Evolutionary conservation across 2,888 invertebrate species (phyloP).

Genomic region (Clostera curtula): DNA sequence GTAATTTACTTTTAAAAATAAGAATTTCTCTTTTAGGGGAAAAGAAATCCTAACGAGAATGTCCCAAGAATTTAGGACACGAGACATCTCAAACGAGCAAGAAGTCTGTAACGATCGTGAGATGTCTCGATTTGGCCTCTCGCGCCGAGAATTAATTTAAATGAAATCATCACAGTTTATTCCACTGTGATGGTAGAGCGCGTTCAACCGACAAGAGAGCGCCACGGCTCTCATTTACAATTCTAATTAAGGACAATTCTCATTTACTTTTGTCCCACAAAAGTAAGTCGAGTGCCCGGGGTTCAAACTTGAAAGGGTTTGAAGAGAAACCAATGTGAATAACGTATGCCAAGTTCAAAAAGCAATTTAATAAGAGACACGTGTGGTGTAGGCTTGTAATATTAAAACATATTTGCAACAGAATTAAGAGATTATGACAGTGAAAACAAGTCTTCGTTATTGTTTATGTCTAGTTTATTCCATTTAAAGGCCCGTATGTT

Average conservation of each 20-base stretch:
- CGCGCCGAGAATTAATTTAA: conserved; percentile 60
- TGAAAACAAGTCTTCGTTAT: too few species aligned
- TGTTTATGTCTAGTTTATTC: too few species aligned
- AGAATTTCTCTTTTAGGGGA: conserved; percentile 21
- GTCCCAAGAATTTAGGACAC: conserved; percentile 28
- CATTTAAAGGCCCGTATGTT: too few species aligned
- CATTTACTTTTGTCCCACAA: conserved; percentile 65
- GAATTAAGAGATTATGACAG: too few species aligned
- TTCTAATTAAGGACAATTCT: conserved; percentile 70
- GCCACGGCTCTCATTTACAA: conserved; percentile 70
- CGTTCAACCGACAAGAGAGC: conserved; percentile 65
- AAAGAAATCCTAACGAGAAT: conserved; percentile 27
- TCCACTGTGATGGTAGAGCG: conserved; percentile 57
- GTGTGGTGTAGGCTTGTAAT: too few species aligned
- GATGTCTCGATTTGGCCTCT: conserved; percentile 46
- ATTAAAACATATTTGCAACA: too few species aligned
- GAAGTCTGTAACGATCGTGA: conserved; percentile 37
- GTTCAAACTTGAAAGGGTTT: too few species aligned
- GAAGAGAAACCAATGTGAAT: too few species aligned
- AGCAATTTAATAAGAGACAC: too few species aligned
- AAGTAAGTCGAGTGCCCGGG: conserved; percentile 50
- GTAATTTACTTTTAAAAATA: conserved; percentile 31
- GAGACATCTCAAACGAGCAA: conserved; percentile 30
- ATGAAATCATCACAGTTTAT: conserved; percentile 71
- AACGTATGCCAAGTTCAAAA: too few species aligned